Percentiles rank a stretch among this genome's conserved stretches.
Conservation (phyloP, 64 coral and sea anemone species). For the Pocillopora damicornis region DNA sequence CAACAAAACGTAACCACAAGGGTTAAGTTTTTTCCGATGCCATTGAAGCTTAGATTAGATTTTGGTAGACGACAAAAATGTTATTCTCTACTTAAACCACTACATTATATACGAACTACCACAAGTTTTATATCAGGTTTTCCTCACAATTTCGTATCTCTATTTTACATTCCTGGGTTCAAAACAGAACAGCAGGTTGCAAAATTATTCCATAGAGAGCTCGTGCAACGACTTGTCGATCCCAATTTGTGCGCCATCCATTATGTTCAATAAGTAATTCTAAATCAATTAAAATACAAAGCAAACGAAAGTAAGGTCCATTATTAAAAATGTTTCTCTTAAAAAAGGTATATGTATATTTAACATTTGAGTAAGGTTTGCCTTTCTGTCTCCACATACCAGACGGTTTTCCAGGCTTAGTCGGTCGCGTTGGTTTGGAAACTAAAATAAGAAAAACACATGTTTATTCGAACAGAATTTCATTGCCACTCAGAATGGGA, state of each 20-base stretch:
- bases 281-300: neutral
- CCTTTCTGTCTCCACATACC: neutral
- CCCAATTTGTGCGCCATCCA: neutral
- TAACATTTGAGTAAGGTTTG: neutral
- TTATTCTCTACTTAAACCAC: no score
- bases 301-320: neutral
- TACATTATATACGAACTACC: no score
- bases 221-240: neutral
- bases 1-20: neutral
- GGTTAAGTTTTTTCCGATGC: neutral
- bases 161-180: no score
- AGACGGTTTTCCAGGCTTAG: constrained; percentile 6
- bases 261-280: neutral
- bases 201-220: no score
- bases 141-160: no score
- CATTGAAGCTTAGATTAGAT: no score
- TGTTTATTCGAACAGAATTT: neutral
- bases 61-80: no score
- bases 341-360: neutral
- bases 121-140: no score
- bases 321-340: neutral
- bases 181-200: no score
- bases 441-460: neutral
- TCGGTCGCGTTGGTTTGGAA: constrained; percentile 13
- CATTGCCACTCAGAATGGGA: neutral